A percentile compares a stretch with the other conserved stretches of the same genome.
Conservation (phyloP, 2,888 invertebrate species). For the Mactromeris polynyma region DNA sequence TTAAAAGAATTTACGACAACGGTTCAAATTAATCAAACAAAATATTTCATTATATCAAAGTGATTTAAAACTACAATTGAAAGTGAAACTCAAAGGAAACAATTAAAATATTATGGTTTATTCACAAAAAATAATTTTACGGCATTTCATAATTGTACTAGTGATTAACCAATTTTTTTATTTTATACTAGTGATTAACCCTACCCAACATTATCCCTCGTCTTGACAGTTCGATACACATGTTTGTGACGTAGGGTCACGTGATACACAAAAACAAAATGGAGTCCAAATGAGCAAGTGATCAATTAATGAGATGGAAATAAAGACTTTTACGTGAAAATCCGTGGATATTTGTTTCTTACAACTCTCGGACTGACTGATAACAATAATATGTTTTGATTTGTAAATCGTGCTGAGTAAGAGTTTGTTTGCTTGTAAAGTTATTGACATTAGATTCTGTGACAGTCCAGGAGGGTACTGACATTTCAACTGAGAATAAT, state of each 20-base stretch:
- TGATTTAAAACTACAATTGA: no score
- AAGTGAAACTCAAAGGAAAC: no score
- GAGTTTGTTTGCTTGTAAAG: not conserved
- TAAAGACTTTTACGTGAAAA: not conserved
- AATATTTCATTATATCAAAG: no score
- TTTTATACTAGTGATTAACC: no score
- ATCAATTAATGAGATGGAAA: conserved; percentile 54
- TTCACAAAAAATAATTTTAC: no score
- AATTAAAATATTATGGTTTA: no score
- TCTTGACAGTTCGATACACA: conserved; percentile 68
- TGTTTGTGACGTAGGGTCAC: conserved; percentile 77
- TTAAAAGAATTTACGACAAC: no score
- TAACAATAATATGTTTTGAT: conserved; percentile 10
- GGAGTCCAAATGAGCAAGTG: conserved; percentile 57
- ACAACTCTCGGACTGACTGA: not conserved
- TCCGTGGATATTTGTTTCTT: not conserved
- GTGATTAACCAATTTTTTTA: no score
- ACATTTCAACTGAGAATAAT: not conserved
- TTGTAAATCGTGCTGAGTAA: not conserved
- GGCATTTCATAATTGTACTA: no score
- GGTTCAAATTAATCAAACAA: no score
- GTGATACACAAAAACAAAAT: conserved; percentile 74
- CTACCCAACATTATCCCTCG: conserved; percentile 50
- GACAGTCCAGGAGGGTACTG: not conserved
- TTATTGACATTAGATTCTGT: not conserved